Evolutionary conservation across 2,888 invertebrate species (phyloP).

Genomic region (Eupithecia centaureata): DNA sequence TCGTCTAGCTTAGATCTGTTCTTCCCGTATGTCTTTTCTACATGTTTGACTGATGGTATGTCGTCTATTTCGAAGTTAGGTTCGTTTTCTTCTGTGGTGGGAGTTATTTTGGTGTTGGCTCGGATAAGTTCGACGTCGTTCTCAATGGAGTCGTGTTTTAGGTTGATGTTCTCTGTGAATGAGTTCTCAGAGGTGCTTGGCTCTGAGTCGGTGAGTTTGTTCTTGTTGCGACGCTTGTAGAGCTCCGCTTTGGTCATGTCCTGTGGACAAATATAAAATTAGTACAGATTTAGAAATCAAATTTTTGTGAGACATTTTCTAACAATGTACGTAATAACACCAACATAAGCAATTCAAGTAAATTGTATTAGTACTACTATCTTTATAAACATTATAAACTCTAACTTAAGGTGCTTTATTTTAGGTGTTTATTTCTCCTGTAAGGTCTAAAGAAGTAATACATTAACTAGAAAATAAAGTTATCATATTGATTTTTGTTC

Average conservation of each 20-base stretch:
- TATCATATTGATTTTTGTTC: too few species aligned
- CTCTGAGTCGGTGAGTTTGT: conserved; percentile 68
- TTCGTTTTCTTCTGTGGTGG: conserved; percentile 56
- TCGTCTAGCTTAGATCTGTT: conserved; percentile 73
- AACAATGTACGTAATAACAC: too few species aligned
- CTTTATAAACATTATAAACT: too few species aligned
- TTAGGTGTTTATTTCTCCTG: too few species aligned
- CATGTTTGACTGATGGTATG: conserved; percentile 70
- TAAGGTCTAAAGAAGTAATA: too few species aligned
- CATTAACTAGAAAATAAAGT: too few species aligned
- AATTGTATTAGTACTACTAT: too few species aligned
- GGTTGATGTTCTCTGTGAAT: conserved; percentile 65
- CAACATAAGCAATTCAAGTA: too few species aligned
- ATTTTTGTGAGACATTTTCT: too few species aligned
- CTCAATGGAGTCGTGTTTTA: conserved; percentile 73
- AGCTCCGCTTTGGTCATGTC: conserved; percentile 81
- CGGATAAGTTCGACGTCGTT: conserved; percentile 74
- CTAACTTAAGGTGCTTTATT: too few species aligned
- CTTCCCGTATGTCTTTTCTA: conserved; percentile 75
- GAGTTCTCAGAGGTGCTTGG: conserved; percentile 59
- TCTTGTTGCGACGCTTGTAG: conserved; percentile 76
- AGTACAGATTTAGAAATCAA: background rate
- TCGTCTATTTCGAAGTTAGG: conserved; percentile 65
- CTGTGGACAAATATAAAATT: conserved; percentile 49
- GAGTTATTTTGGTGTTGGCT: conserved; percentile 70